A percentile compares a stretch with the other conserved stretches of the same genome.
These are phyloP conservation scores for Octodon degus DNA, from an alignment of 2,113 vertebrate genomes.

Conservation along the genomic window DNA sequence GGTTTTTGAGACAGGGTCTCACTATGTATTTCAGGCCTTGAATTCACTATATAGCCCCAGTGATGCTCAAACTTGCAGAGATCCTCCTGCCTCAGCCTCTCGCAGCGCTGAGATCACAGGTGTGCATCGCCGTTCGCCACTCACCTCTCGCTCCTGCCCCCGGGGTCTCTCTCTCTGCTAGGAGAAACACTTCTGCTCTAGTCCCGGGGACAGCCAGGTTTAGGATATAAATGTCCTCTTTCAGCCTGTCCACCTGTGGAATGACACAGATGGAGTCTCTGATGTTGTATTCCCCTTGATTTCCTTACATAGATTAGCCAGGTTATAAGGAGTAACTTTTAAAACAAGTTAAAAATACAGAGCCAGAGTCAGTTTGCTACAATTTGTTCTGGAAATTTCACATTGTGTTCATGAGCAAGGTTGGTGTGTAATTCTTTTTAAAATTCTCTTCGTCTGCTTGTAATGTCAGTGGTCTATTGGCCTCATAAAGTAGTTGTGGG, in stretches of 20 bases:
- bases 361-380: background rate
- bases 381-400: slow-evolving; percentile 24
- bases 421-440: background rate
- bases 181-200: background rate
- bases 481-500: slow-evolving; percentile 11
- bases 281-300: background rate
- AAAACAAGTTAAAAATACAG: background rate
- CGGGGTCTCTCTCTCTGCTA: background rate
- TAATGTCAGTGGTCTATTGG: background rate
- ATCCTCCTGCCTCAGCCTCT: background rate
- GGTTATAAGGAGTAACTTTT: background rate
- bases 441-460: background rate
- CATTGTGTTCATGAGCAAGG: slow-evolving; percentile 24
- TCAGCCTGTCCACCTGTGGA: background rate
- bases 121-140: background rate
- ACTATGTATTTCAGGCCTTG: background rate
- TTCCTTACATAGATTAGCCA: slow-evolving; percentile 12
- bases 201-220: background rate
- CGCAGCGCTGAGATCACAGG: background rate
- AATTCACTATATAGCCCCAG: background rate
- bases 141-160: background rate
- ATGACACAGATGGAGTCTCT: background rate
- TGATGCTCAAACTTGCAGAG: background rate
- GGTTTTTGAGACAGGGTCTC: background rate
- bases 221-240: background rate